Base-by-base conservation (phyloP, 2,113 vertebrate species). In the Lepus europaeus region DNA sequence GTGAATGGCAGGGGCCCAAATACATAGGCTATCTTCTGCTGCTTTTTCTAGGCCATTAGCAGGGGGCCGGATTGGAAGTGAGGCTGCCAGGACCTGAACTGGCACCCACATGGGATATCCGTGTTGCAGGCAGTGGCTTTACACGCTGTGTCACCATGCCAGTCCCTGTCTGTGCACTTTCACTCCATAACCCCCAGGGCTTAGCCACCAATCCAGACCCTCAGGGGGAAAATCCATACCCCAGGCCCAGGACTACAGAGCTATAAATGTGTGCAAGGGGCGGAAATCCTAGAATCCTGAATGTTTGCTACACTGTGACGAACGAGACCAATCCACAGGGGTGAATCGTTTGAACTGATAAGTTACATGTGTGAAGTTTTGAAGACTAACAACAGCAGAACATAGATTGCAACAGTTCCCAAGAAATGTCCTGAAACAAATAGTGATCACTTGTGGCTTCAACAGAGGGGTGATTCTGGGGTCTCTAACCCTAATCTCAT, bases 191-290 rank as follows among this genome's bases (percentile, higher is more conserved):
- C 19, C 56, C 45, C 36, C 2, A 11, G 76, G 68, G 51, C 31
- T 88, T 51, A 96, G 87, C 74, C 81, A 95, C 95, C 96, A 88
- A 93, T 93, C 97, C 63, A 61, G 88, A 33, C 51, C 95, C 74
- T 53, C 94, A 94, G 95, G 95, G 95, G 87, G 49, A 93, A 27
- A 68, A 59, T 23, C 25, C 59, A 2, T 49, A 53, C 25, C 49
- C 81, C 90, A 90, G 94, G 84, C 70, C 36, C 45, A 23, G 84
- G 86, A 56, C 49, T 23, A 17, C 29, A 36, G 59, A 36, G 12
- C 36, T 6, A 1, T 79, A 68, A 87, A 83, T 31, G 22, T 51
- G 12, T 4, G 12, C 5, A n/a, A 51, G 23, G 11, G 72, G 64
- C 22, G 79, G 49, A 73, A 68, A 82, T 94, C 63, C 64, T 64